Evolutionary conservation across 2,113 vertebrate genomes (phyloP).

Genomic region (Brienomyrus brachyistius): DNA sequence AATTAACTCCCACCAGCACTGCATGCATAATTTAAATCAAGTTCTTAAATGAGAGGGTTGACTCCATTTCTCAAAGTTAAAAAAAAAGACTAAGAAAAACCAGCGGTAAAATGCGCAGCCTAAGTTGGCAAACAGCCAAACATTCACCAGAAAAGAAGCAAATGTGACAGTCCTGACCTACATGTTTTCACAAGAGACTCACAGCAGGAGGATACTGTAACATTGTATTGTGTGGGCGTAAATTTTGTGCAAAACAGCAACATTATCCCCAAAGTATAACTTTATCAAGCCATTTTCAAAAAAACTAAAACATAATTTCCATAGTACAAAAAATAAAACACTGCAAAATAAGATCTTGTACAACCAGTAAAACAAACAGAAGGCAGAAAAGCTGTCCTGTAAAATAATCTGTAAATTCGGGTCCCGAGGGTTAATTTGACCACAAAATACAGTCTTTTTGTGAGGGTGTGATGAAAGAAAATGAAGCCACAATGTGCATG

Average conservation of each 20-base stretch:
- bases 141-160: background rate
- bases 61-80: background rate
- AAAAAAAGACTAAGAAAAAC: background rate
- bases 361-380: background rate
- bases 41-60: background rate
- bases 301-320: background rate
- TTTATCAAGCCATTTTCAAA: background rate
- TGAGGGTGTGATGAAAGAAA: background rate
- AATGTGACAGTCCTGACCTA: background rate
- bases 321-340: background rate
- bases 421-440: background rate
- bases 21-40: slow-evolving; percentile 9
- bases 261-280: background rate
- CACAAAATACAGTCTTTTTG: background rate
- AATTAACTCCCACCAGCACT: slow-evolving; percentile 4
- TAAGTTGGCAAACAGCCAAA: background rate
- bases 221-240: background rate
- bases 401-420: background rate
- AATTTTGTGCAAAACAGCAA: background rate
- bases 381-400: background rate
- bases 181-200: background rate
- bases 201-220: background rate
- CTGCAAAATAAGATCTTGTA: background rate
- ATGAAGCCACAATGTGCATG: background rate
- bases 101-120: background rate